phyloP scores from a whole-genome alignment of 2,888 invertebrate genomes.

The Agelastica alni region DNA sequence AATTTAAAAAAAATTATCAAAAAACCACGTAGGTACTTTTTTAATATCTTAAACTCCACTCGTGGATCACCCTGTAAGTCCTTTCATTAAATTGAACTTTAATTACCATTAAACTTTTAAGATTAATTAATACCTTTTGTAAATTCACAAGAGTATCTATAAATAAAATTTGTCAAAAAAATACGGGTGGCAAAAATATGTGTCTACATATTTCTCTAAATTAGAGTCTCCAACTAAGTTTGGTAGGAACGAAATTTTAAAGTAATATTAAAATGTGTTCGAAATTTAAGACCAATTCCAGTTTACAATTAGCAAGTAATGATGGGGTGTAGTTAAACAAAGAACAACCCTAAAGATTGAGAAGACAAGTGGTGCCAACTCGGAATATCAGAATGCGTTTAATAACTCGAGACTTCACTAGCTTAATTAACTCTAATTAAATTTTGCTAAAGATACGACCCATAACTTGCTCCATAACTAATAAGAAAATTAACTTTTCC shows the following conservation, averaged over 20 bases:
- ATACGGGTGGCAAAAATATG: too few species aligned
- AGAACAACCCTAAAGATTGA: constrained; percentile 22
- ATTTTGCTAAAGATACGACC: constrained; percentile 44
- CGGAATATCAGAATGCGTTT: constrained; percentile 32
- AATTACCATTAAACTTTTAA: too few species aligned
- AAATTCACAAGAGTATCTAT: too few species aligned
- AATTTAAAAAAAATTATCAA: too few species aligned
- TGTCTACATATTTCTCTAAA: too few species aligned
- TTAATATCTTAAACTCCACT: too few species aligned
- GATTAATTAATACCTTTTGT: too few species aligned
- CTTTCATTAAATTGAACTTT: too few species aligned
- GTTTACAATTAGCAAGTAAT: constrained; percentile 33
- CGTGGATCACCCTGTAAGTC: too few species aligned
- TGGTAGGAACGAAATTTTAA: background rate
- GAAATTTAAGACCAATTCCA: constrained; percentile 34
- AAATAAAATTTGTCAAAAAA: too few species aligned
- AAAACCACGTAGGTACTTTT: too few species aligned
- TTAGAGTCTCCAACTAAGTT: background rate
- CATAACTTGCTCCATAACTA: constrained; percentile 45
- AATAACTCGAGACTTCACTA: constrained; percentile 36
- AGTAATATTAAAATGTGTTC: constrained; percentile 30
- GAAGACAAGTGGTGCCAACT: constrained; percentile 34
- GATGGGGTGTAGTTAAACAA: constrained; percentile 22
- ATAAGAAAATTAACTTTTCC: constrained; percentile 25
- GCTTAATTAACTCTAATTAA: constrained; percentile 31